Conservation (phyloP, 2,888 invertebrate species). For the Diarsia mendica region DNA sequence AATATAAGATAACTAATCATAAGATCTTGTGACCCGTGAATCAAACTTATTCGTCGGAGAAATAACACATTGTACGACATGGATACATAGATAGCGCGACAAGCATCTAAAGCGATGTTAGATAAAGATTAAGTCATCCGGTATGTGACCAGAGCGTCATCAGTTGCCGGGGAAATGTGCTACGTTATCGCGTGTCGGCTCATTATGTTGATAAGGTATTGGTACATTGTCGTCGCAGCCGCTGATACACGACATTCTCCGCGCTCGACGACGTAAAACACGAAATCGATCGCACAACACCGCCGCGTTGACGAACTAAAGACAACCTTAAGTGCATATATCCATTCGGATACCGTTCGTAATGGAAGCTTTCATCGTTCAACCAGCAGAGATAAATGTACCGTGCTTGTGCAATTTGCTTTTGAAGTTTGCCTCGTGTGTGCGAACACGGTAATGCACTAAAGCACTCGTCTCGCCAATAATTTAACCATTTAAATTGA, state of each 20-base stretch:
- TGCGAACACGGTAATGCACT: conserved; percentile 83
- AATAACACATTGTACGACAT: conserved; percentile 47
- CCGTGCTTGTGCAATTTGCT: conserved; percentile 83
- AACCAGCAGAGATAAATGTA: conserved; percentile 82
- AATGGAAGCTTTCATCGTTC: conserved; percentile 86
- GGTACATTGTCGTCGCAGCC: conserved; percentile 39
- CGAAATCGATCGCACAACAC: conserved; percentile 69
- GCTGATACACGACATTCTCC: conserved; percentile 46
- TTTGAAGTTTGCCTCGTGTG: conserved; percentile 81
- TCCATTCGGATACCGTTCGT: conserved; percentile 81
- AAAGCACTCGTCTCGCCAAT: conserved; percentile 75
- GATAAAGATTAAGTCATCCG: conserved; percentile 57
- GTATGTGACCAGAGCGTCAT: conserved; percentile 41
- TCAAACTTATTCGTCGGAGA: conserved; percentile 54
- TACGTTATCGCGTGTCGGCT: conserved; percentile 41
- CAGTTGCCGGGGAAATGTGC: conserved; percentile 36
- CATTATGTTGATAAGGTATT: conserved; percentile 58
- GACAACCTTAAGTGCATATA: conserved; percentile 85
- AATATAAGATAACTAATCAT: conserved; percentile 61
- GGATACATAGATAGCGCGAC: conserved; percentile 38
- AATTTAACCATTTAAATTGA: conserved; percentile 79
- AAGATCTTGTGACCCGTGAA: conserved; percentile 58
- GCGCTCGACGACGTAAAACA: conserved; percentile 69
- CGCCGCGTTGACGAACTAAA: conserved; percentile 68
- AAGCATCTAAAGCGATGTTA: conserved; percentile 50